Base-by-base conservation (phyloP, 2,888 invertebrate species). In the Spodoptera littoralis region DNA sequence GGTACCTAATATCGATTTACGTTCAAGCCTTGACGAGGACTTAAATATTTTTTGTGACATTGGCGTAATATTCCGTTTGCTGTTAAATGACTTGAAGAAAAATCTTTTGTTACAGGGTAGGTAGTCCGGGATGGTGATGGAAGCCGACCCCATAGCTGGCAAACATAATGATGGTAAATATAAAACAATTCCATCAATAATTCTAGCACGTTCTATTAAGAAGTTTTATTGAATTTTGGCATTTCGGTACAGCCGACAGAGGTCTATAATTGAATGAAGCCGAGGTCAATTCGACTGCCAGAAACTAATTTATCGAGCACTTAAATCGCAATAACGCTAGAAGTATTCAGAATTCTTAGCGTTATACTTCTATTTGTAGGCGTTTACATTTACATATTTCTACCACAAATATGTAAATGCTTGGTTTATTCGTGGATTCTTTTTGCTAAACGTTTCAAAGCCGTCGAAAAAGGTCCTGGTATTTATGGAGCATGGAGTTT, bases 61-160 rank as follows among this genome's bases (percentile, higher is more conserved):
- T 46, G 50, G 22, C 13, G 22, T 30, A 12, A 42, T 8, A 18
- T 52, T 53, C n/a, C 9, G 56, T 53, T 52, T 47, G 27, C 13
- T n/a, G 30, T 41, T 44, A 11, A 5, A n/a, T 30, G 50, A 51
- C 54, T 68, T 66, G 53, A 60, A 58, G 46, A 53, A 18, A 18
- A 11, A 44, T 1, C 1, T 70, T 76, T 78, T 85, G 85, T 92
- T 91, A 43, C 88, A 93, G 93, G 86, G 80, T 84, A 72, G 70
- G 76, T 30, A 82, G 79, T 68, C 83, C 86, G 86, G 77, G 70
- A 94, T 94, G 94, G 94, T 94, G 84, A 92, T 93, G 90, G 94
- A 93, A 88, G 92, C 93, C 48, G 90, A 93, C 80, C 91, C 93
- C 42, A 91, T 93, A 67, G 80, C 90, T 73, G 92, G 90, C 68